phyloP scores from a whole-genome alignment of 2,113 vertebrate species.

The Elachura formosa region DNA sequence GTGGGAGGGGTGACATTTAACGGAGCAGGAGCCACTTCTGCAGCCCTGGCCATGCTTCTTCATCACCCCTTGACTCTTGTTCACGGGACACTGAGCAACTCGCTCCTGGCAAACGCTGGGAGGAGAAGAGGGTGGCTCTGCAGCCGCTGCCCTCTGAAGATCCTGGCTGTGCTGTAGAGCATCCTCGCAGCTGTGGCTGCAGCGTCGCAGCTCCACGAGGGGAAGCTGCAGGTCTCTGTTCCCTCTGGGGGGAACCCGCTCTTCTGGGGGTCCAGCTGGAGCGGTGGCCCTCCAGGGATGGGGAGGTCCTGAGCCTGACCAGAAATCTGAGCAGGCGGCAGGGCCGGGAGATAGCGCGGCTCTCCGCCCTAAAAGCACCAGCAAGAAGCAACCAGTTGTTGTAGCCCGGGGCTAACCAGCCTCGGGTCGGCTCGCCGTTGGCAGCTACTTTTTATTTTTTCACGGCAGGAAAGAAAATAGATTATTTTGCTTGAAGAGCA shows the following conservation, averaged over 20 bases:
- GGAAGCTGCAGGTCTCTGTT: neutral
- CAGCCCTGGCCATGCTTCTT: neutral
- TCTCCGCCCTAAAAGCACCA: neutral
- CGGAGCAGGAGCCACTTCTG: neutral
- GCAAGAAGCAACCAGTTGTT: neutral
- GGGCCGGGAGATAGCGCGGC: rapidly evolving
- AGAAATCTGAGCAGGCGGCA: neutral
- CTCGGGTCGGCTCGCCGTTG: neutral
- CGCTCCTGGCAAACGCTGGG: neutral
- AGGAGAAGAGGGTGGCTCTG: neutral
- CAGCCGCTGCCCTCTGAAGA: neutral
- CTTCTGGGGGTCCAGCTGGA: neutral
- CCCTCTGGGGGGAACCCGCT: rapidly evolving
- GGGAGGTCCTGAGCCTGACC: neutral
- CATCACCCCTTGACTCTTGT: neutral
- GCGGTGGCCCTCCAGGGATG: neutral
- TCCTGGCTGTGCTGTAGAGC: neutral
- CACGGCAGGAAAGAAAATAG: neutral
- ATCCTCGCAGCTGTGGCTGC: neutral
- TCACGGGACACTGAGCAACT: neutral
- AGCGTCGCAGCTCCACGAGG: neutral
- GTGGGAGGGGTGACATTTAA: neutral
- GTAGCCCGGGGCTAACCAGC: neutral
- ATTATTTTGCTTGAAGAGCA: neutral
- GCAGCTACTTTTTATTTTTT: neutral